Evolutionary conservation across 2,797 vertebrate genomes (phyloP).

Genomic region (Austrolebias charrua): DNA sequence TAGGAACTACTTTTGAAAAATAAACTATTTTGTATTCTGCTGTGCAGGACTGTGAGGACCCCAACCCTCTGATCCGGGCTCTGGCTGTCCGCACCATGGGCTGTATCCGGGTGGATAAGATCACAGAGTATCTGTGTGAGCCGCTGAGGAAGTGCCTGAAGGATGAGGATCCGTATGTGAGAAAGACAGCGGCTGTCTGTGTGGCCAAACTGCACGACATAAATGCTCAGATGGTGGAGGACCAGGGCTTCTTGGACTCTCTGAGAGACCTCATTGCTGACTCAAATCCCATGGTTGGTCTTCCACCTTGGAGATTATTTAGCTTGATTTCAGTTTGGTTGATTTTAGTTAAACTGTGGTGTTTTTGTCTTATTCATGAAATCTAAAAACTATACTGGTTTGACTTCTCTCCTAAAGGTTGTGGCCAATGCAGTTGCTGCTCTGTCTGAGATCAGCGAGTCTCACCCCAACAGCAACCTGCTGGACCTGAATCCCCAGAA

Average conservation of each 20-base stretch:
- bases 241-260: conserved; percentile 97
- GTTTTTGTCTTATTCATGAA: background rate
- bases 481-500: conserved; percentile 97
- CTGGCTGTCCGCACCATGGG: conserved; percentile 98
- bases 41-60: conserved; percentile 94
- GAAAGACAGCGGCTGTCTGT: conserved; percentile 96
- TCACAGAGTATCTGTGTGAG: conserved; percentile 97
- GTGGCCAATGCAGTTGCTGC: conserved; percentile 96
- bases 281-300: conserved; percentile 95
- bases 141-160: conserved; percentile 97
- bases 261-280: conserved; percentile 96
- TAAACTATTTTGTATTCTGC: background rate
- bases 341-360: background rate
- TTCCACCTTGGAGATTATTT: background rate
- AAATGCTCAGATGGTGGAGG: conserved; percentile 99
- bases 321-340: background rate
- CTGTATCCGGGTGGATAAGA: conserved; percentile 97
- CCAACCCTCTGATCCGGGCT: conserved; percentile 95
- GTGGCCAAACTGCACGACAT: conserved; percentile 99
- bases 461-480: conserved; percentile 96
- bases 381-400: background rate
- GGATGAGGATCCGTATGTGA: conserved; percentile 97
- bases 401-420: conserved; percentile 75
- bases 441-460: conserved; percentile 96
- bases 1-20: background rate